Evolutionary conservation across 2,888 invertebrate genomes (phyloP).

Genomic region (Sarcophaga subvicina): DNA sequence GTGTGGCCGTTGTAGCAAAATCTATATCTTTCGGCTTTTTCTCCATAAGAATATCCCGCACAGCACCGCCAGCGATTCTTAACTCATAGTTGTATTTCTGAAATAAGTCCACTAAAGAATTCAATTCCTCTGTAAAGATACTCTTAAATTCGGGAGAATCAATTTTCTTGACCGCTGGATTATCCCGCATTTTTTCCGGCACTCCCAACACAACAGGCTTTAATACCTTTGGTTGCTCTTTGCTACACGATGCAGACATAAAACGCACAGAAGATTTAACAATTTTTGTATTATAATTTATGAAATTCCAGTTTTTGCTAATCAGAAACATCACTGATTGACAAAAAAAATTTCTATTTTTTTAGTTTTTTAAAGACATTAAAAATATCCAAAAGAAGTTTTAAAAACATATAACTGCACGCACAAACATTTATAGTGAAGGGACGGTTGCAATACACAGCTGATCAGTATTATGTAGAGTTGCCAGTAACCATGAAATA

Average conservation of each 20-base stretch:
- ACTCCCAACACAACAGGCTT: slow-evolving; percentile 70
- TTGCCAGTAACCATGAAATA: too few species aligned
- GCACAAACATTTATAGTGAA: too few species aligned
- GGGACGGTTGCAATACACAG: too few species aligned
- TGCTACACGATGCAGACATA: slow-evolving; percentile 36
- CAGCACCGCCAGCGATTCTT: slow-evolving; percentile 98
- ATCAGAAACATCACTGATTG: neutral
- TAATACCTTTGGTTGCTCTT: slow-evolving; percentile 46
- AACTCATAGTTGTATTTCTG: slow-evolving; percentile 91
- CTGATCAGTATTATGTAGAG: too few species aligned
- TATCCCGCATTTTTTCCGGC: slow-evolving; percentile 80
- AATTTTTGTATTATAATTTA: slow-evolving; percentile 33
- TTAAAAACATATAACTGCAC: neutral
- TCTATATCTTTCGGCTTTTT: slow-evolving; percentile 95
- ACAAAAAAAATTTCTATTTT: neutral
- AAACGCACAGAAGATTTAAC: slow-evolving; percentile 39
- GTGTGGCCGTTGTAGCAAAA: slow-evolving; percentile 98
- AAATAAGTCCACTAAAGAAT: slow-evolving; percentile 88
- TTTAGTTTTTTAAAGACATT: neutral
- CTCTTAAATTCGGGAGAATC: slow-evolving; percentile 88
- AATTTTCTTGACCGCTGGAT: slow-evolving; percentile 88
- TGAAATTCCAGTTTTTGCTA: slow-evolving; percentile 24
- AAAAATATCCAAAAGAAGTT: neutral
- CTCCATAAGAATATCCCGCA: slow-evolving; percentile 92
- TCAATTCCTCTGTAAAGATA: slow-evolving; percentile 92